Evolutionary conservation across 23 tunicate genomes (phyloP).

Genomic region (Ascidia mentula): DNA sequence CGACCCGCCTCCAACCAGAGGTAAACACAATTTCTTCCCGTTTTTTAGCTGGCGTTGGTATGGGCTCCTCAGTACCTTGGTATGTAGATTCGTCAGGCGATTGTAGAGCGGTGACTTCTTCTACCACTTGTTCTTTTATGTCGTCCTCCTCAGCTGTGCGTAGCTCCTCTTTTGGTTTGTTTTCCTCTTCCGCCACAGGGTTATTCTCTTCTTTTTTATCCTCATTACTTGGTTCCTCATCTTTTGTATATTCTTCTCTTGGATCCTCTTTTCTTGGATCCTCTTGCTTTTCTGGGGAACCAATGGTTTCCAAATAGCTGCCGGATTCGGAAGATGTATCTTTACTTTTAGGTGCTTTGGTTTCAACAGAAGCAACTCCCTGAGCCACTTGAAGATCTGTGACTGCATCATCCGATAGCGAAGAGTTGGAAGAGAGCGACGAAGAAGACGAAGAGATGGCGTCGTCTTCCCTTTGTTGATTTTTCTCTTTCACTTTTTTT

Average conservation of each 20-base stretch:
- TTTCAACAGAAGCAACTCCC: neutral
- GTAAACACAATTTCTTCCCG: constrained; percentile 78
- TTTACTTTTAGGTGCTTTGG: neutral
- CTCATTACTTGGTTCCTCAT: neutral
- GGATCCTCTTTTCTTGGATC: neutral
- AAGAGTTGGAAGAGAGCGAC: neutral
- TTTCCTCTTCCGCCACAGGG: no score
- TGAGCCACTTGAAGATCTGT: neutral
- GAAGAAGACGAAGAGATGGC: no score
- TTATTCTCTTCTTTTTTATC: neutral
- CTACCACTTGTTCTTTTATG: neutral
- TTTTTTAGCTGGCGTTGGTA: constrained; percentile 29
- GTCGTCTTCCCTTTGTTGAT: neutral
- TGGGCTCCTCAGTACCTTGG: neutral
- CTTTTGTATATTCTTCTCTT: neutral
- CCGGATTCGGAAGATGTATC: neutral
- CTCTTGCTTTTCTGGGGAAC: neutral
- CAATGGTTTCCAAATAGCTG: neutral
- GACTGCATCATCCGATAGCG: neutral
- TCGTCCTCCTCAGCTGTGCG: neutral
- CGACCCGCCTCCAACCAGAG: constrained; percentile 87
- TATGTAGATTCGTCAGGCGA: neutral
- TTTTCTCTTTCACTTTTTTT: neutral
- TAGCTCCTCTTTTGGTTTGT: neutral
- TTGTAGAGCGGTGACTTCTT: constrained; percentile 14